A percentile compares a stretch with the other conserved stretches of the same genome.
phyloP scores from a whole-genome alignment of 2,888 invertebrate genomes.

The Drosophila pseudotalamancana region DNA sequence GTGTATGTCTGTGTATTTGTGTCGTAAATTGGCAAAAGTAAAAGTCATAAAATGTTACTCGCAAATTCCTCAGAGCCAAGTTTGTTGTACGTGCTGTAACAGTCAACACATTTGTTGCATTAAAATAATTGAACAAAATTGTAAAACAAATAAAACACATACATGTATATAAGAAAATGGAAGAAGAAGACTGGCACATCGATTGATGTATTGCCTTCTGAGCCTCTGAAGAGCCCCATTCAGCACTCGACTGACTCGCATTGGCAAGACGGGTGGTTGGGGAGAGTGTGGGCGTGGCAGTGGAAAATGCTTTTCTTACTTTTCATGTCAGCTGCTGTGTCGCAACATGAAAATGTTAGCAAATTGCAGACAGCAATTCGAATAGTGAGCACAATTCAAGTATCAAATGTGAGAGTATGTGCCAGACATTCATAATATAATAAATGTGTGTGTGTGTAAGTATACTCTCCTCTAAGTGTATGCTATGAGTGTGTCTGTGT shows the following conservation, averaged over 20 bases:
- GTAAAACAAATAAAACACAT: slow-evolving; percentile 62
- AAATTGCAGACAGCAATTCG: slow-evolving; percentile 50
- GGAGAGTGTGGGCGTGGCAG: neutral
- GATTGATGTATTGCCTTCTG: slow-evolving; percentile 49
- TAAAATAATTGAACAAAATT: slow-evolving; percentile 75
- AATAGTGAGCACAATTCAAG: slow-evolving; percentile 45
- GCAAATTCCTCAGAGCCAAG: slow-evolving; percentile 30
- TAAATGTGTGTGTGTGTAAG: slow-evolving; percentile 22
- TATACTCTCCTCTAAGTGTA: neutral
- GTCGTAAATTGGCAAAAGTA: slow-evolving; percentile 68
- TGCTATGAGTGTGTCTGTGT: neutral
- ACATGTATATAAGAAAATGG: neutral
- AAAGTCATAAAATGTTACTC: slow-evolving; percentile 67
- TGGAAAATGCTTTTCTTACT: slow-evolving; percentile 28
- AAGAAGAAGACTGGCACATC: slow-evolving; percentile 19
- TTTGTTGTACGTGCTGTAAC: slow-evolving; percentile 42
- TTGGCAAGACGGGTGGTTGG: no score
- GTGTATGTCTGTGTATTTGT: slow-evolving; percentile 7
- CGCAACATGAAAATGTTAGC: slow-evolving; percentile 36
- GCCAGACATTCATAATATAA: slow-evolving; percentile 48
- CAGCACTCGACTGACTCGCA: slow-evolving; percentile 40
- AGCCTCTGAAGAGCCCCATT: slow-evolving; percentile 10
- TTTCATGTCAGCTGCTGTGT: slow-evolving; percentile 23
- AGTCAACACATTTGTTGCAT: slow-evolving; percentile 75
- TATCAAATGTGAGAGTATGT: slow-evolving; percentile 45